Evolutionary conservation across 2,797 vertebrate species (phyloP), one percentile per base, ranked within the genome.

Genomic region (Threskiornis aethiopicus): DNA sequence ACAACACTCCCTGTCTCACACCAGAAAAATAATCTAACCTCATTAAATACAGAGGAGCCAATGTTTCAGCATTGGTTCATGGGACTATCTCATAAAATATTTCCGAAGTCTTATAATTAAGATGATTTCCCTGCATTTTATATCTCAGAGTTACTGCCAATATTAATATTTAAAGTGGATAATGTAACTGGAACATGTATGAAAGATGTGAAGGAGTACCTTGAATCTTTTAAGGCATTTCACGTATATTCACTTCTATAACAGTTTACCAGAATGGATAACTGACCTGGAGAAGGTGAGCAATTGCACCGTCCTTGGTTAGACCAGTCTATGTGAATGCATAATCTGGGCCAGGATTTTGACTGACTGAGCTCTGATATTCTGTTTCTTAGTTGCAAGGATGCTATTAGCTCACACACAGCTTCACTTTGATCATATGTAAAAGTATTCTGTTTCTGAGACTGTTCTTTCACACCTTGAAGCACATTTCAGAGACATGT

Each of bases 41-140:
- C 37, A 61, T 89, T 75, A 87, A 91, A 54, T 90, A 58, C 61
- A 76, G 24, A 91, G 26, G 88, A 54, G 1, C 8, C 57, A 89
- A 26, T 47, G 4, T 77, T 83, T 87, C 61, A 70, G 46, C 20
- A 41, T 24, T 71, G 5, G 29, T 84, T 85, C 64, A 67, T 64
- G 11, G 24, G 29, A 83, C 16, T 58, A 41, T 35, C 41, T 95
- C 82, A 96, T 93, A 71, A 91, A 96, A 91, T 90, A 93, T 87
- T 89, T 92, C 78, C 3, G 1, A 89, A 77, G 3, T 24, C 52
- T 73, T 80, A 67, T 70, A 92, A 94, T 80, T 83, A 87, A 46
- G 37, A 80, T 1, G 1, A 81, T 80, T 94, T 85, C 83, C 33
- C 70, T 75, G 41, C 29, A 86, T 95, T 94, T 93, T 91, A 84